phyloP scores from a whole-genome alignment of 2,113 vertebrate genomes.

The Colinus virginianus region DNA sequence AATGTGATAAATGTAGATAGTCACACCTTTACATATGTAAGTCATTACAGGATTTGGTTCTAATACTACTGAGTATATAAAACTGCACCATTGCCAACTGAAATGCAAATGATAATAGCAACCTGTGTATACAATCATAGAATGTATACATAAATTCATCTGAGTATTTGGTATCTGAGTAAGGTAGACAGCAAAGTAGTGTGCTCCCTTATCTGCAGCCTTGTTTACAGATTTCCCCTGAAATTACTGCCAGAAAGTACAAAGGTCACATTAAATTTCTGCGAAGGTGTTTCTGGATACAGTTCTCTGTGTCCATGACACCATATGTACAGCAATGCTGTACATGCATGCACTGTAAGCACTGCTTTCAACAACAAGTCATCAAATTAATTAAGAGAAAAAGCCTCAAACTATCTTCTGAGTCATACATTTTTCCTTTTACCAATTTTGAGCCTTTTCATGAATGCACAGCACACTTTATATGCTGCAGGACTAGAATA shows the following conservation, averaged over 20 bases:
- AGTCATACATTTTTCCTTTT: not conserved
- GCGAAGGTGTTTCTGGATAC: not conserved
- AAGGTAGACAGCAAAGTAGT: not conserved
- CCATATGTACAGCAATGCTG: not conserved
- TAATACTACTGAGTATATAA: not conserved
- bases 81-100: fast-evolving
- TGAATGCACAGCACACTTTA: not conserved
- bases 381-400: not conserved
- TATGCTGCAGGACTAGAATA: not conserved
- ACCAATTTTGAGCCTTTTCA: not conserved
- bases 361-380: not conserved
- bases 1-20: not conserved
- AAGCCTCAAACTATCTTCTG: not conserved
- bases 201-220: not conserved
- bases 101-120: not conserved
- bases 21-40: not conserved
- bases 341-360: not conserved
- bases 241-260: not conserved
- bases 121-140: not conserved
- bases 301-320: not conserved
- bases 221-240: not conserved
- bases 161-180: not conserved
- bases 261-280: not conserved
- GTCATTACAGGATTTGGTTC: not conserved
- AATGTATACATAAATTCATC: not conserved